Base-by-base conservation (phyloP, 2,888 invertebrate species). In the Iselma pallidipennis region DNA sequence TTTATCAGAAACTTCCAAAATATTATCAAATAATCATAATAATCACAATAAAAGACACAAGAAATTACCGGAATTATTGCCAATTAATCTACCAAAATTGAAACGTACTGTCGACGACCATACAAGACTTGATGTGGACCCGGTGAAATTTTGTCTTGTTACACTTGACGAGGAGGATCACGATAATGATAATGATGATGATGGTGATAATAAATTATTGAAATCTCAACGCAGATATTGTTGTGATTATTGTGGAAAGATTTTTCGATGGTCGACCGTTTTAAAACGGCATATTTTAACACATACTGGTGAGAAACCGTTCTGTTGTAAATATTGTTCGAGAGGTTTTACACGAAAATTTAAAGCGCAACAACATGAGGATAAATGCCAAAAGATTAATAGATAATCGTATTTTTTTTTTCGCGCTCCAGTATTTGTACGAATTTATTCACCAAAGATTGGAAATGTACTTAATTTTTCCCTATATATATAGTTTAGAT, bases 231-330 rank as follows among this genome's bases (percentile, higher is more conserved):
- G 73, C 54, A 79, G 77, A 61, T 80, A 81, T 62, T 71, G 76
- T 42, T 82, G 82, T 63, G 70, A 70, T 25, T 74, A 78, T 61
- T 82, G 82, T 65, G 64, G 64, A 16, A 81, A 78, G 68, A 74
- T 71, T 25, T 82, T 82, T 63, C 80, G 80, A 6, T 82, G 82
- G 82, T 76, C 81, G 1, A 82, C 81, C 1, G 82, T 81, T 70
- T 72, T 82, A 56, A 82, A 82, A 66, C 70, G 82, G 26, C 82
- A 82, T 69, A 76, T 79, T 64, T 70, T 82, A n/a, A 79, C 77
- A 14, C 82, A 82, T 63, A 82, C 81, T 10, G 82, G 81, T 7
- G 81, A 82, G 66, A 69, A 79, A 16, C 81, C 81, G 0, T 82
- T 81, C 60, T 77, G 76, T 61, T 82, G 82, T 66, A 71, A 71